These are phyloP conservation scores for Sebastes minor DNA, from an alignment of 2,797 vertebrate genomes.

Conservation along the genomic window DNA sequence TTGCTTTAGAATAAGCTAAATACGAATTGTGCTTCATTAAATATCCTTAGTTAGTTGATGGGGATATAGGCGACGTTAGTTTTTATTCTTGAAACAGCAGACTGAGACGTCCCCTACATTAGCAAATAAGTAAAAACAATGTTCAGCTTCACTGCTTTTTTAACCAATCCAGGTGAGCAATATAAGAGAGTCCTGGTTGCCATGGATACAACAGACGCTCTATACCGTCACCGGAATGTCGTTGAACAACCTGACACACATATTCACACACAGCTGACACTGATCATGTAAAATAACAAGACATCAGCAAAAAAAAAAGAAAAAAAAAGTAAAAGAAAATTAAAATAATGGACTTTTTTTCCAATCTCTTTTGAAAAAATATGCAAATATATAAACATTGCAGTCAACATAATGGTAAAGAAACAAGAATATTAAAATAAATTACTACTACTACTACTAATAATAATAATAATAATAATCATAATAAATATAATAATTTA, in stretches of 20 bases:
- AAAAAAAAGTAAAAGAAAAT: no score
- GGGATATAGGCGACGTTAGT: neutral
- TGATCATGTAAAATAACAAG: neutral
- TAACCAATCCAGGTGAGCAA: slow-evolving; percentile 46
- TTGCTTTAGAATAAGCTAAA: neutral
- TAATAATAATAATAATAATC: no score
- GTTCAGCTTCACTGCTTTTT: neutral
- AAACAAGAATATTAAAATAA: neutral
- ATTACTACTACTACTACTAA: no score
- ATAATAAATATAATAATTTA: no score
- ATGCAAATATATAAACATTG: neutral
- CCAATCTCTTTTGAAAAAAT: neutral
- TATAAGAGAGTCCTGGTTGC: slow-evolving; percentile 40
- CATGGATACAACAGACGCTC: slow-evolving; percentile 72
- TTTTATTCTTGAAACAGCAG: slow-evolving; percentile 1
- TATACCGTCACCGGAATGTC: slow-evolving; percentile 31
- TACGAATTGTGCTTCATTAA: neutral
- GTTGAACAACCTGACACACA: neutral
- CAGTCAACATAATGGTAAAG: neutral
- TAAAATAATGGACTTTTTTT: neutral
- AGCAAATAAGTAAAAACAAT: slow-evolving; percentile 44
- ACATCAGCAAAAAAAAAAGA: neutral
- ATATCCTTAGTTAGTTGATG: neutral
- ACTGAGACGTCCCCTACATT: neutral
- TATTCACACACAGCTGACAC: neutral